Percentiles rank a stretch among this genome's conserved stretches.
These are phyloP conservation scores for Mycetomoellerius zeteki DNA, from an alignment of 1,140 invertebrate species.

Conservation along the genomic window DNA sequence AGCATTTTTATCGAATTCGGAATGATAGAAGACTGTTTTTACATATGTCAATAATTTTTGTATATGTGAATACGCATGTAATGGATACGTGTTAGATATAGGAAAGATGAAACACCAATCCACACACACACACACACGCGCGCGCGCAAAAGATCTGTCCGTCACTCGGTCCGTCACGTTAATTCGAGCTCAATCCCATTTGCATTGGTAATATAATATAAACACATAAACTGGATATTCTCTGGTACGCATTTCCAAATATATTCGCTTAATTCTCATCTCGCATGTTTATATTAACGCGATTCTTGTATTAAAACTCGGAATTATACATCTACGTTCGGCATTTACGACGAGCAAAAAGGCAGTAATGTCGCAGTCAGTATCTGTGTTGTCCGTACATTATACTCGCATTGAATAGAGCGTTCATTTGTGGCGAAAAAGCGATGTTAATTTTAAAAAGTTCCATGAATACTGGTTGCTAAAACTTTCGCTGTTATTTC, in stretches of 20 bases:
- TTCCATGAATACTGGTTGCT: conserved; percentile 7
- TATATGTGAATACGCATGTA: not conserved
- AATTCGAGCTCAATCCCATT: conserved; percentile 46
- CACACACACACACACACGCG: too few species aligned
- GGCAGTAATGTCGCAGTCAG: not conserved
- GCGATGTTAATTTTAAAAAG: conserved; percentile 31
- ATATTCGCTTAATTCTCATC: conserved; percentile 30
- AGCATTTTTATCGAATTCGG: not conserved
- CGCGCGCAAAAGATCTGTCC: not conserved
- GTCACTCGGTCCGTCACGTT: conserved; percentile 13
- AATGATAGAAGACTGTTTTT: not conserved
- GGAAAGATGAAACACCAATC: not conserved
- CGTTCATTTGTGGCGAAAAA: not conserved
- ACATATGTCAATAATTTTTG: conserved; percentile 11
- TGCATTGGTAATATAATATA: conserved; percentile 44
- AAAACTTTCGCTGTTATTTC: conserved; percentile 55
- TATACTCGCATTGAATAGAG: not conserved
- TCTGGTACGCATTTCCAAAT: conserved; percentile 21
- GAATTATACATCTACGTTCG: not conserved
- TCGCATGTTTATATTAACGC: conserved; percentile 47
- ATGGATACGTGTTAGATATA: too few species aligned
- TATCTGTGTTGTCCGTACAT: not conserved
- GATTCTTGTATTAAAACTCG: conserved; percentile 41
- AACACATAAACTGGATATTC: conserved; percentile 48
- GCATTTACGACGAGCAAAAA: conserved; percentile 10